Evolutionary conservation across 2,113 vertebrate species (phyloP).

Genomic region (Erythrolamprus reginae): DNA sequence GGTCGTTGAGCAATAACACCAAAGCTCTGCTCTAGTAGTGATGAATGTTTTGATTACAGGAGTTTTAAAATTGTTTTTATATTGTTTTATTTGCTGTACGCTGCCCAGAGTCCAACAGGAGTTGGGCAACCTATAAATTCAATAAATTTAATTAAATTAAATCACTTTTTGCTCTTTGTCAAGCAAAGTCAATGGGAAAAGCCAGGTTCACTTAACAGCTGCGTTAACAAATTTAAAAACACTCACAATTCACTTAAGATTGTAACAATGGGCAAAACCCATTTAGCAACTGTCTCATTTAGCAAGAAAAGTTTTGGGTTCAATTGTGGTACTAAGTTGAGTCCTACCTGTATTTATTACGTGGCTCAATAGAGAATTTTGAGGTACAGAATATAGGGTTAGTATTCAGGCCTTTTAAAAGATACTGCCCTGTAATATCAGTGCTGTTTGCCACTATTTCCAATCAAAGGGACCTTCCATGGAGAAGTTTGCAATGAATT

Average conservation of each 20-base stretch:
- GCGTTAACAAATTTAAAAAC: background rate
- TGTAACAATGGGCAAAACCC: background rate
- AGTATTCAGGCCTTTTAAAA: background rate
- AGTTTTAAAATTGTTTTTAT: too few relatives aligned
- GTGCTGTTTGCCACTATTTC: background rate
- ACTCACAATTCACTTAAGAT: background rate
- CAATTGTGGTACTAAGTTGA: background rate
- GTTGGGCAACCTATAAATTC: too few relatives aligned
- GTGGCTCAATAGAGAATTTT: background rate
- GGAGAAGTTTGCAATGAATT: constrained; percentile 1
- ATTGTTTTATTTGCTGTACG: too few relatives aligned
- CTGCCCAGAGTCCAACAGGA: too few relatives aligned
- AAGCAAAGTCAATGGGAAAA: background rate
- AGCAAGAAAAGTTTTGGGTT: background rate
- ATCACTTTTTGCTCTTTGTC: background rate
- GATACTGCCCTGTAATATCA: background rate
- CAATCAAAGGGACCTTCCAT: background rate
- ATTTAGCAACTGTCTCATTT: background rate
- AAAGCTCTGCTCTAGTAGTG: too few relatives aligned
- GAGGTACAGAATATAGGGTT: background rate
- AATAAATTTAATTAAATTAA: too few relatives aligned
- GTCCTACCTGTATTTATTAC: background rate
- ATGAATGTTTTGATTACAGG: too few relatives aligned
- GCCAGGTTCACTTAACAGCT: background rate
- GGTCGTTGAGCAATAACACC: too few relatives aligned